Conservation (phyloP, 2,888 invertebrate genomes). For the Limnephilus rhombicus region DNA sequence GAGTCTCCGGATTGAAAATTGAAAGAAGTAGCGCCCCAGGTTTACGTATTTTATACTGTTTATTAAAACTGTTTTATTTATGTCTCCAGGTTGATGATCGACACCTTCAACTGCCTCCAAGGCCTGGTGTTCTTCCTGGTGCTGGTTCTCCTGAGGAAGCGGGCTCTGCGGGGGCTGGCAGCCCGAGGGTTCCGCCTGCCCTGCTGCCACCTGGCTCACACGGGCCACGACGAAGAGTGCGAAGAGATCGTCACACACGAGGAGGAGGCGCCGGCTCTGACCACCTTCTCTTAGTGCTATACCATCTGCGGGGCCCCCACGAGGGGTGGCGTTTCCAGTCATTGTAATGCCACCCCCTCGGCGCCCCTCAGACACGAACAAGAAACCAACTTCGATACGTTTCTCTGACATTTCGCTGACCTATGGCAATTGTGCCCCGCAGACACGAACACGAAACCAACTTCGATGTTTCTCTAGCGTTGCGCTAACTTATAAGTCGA, state of each 20-base stretch:
- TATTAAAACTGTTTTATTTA: neutral
- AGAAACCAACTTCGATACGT: neutral
- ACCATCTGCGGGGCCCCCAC: slow-evolving; percentile 15
- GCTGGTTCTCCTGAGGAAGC: slow-evolving; percentile 78
- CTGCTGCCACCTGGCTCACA: slow-evolving; percentile 70
- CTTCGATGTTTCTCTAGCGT: neutral
- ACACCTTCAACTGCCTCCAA: slow-evolving; percentile 80
- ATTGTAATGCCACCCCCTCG: neutral
- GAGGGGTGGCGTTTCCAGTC: neutral
- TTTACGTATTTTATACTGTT: neutral
- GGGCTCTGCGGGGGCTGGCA: slow-evolving; percentile 76
- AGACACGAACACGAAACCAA: neutral
- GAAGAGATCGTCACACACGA: slow-evolving; percentile 71
- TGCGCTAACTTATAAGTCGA: neutral
- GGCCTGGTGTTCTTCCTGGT: slow-evolving; percentile 81
- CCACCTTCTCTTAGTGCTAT: slow-evolving; percentile 47
- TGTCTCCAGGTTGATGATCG: slow-evolving; percentile 76
- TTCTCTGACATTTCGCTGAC: slow-evolving; percentile 6
- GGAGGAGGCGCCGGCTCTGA: slow-evolving; percentile 61
- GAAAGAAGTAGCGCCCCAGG: neutral
- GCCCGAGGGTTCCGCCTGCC: slow-evolving; percentile 71
- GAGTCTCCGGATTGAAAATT: neutral
- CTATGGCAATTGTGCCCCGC: neutral
- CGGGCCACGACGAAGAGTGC: slow-evolving; percentile 75
- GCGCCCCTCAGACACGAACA: slow-evolving; percentile 5